phyloP scores from a whole-genome alignment of 2,113 vertebrate species.

The Alaudala cheleensis region DNA sequence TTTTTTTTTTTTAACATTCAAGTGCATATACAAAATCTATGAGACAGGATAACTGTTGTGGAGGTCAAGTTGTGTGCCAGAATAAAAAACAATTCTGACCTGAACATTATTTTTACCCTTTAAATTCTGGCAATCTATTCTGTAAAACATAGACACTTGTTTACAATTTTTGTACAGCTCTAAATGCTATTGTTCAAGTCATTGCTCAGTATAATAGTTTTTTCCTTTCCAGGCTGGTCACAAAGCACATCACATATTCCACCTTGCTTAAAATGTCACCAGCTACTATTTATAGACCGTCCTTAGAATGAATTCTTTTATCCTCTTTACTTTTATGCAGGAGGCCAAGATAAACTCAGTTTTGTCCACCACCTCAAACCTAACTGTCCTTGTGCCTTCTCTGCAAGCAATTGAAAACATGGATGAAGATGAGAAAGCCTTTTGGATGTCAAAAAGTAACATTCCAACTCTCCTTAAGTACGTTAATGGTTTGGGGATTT shows the following conservation, averaged over 20 bases:
- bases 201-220: neutral
- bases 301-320: neutral
- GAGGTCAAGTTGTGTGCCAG: neutral
- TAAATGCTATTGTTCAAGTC: neutral
- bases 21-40: neutral
- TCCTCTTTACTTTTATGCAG: conserved; percentile 61
- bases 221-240: neutral
- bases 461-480: conserved; percentile 86
- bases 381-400: conserved; percentile 88
- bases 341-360: conserved; percentile 69
- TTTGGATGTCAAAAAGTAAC: conserved; percentile 82
- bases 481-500: neutral
- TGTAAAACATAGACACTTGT: neutral
- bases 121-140: neutral
- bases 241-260: neutral
- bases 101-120: neutral
- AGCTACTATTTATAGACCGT: neutral
- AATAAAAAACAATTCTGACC: neutral
- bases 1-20: neutral
- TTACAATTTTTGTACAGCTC: neutral
- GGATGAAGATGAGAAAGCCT: conserved; percentile 78
- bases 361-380: conserved; percentile 74
- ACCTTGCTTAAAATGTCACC: conserved; percentile 3
- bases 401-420: conserved; percentile 78
- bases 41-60: neutral